Base-by-base conservation (phyloP, 2,113 vertebrate genomes). In the Trichomycterus rosablanca region DNA sequence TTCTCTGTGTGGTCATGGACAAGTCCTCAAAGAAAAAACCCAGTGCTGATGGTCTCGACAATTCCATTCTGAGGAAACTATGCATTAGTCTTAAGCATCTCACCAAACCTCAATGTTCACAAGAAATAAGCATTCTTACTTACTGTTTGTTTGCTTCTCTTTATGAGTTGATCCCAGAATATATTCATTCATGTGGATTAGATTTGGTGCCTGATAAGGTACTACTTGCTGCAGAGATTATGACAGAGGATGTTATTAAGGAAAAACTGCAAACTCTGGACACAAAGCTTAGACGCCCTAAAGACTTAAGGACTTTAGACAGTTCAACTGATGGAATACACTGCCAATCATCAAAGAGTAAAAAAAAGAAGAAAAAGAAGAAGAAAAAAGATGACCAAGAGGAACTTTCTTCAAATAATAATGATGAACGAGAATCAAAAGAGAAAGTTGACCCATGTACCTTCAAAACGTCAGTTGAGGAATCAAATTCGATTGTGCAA, bases 1-100 rank as follows among this genome's bases (percentile, higher is more conserved):
- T 60, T 32, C 57, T 85, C 0, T 74, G 66, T 66, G 63, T 78
- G 14, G 66, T 72, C 44, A 69, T 74, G 42, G 72, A 81, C 40
- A 85, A 81, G 72, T 59, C 53, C n/a, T 45, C 12, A 35, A 73
- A 63, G 11, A 39, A 11, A 14, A 64, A 2, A 52, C 3, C 53
- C 7, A 44, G 14, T 23, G 1, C 18, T 80, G 76, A 35, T 14
- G 10, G 14, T 45, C 9, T 30, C 67, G 32, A 73, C 18, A 2
- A 3, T 1, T 20, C 0, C 20, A 48, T 79, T 15, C 18, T 55
- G 26, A 4, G 69, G 35, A 59, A 59, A 1, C 12, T 83, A 19
- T 75, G 77, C 48, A 67, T n/a, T 57, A 9, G 9, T n/a, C 9
- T 80, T 4, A 1, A n/a, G 37, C 60, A 43, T 16, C 68, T 80